A percentile compares a stretch with the other conserved stretches of the same genome.
Conservation (phyloP, 2,113 vertebrate species). For the Aspidoscelis tigris region DNA sequence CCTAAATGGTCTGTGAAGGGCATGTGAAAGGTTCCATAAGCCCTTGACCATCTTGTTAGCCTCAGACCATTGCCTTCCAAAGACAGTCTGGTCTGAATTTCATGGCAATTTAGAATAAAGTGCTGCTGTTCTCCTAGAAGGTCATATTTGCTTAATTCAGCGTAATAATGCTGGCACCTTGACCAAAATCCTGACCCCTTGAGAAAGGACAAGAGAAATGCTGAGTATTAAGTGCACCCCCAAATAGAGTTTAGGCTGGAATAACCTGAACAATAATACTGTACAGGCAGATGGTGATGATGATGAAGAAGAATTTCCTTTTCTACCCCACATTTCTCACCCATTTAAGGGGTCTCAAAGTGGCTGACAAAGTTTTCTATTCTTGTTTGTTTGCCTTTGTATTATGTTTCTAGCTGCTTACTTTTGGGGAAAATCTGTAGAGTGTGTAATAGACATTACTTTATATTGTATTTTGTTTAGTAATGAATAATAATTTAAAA, state of each 20-base stretch:
- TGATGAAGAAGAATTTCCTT: too few species aligned
- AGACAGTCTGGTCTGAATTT: neutral
- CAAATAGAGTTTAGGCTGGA: neutral
- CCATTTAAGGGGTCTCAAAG: too few species aligned
- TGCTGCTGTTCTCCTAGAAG: neutral
- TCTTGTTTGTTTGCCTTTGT: too few species aligned
- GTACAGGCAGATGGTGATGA: too few species aligned
- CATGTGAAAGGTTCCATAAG: slow-evolving; percentile 16
- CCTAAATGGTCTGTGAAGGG: slow-evolving; percentile 21
- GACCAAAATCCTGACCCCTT: neutral
- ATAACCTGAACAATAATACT: neutral
- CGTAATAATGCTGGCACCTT: neutral
- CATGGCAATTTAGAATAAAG: slow-evolving; percentile 13
- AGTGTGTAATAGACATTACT: too few species aligned
- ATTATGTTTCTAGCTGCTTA: too few species aligned
- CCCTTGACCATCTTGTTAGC: slow-evolving; percentile 11
- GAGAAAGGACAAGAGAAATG: neutral
- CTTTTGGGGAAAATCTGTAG: too few species aligned
- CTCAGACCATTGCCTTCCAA: slow-evolving; percentile 7
- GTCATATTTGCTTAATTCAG: neutral
- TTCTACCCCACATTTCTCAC: too few species aligned
- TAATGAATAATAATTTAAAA: too few species aligned
- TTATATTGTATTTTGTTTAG: too few species aligned
- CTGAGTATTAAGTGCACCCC: neutral
- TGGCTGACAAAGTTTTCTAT: too few species aligned